Percentiles rank a stretch among this genome's conserved stretches.
Evolutionary conservation across 2,797 vertebrate species (phyloP).

Genomic region (Myotis planiceps): DNA sequence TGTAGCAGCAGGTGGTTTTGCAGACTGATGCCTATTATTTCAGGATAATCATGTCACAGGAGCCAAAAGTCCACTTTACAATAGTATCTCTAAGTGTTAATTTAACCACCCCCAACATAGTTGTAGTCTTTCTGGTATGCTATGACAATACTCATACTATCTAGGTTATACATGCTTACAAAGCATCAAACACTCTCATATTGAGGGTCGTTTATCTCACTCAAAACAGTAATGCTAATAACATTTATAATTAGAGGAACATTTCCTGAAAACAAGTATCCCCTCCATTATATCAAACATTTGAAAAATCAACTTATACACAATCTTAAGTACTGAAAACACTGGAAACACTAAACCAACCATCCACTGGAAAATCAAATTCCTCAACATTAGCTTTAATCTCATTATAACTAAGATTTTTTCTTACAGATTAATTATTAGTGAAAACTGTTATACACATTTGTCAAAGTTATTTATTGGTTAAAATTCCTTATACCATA

Average conservation of each 20-base stretch:
- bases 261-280: slow-evolving; percentile 71
- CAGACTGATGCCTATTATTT: slow-evolving; percentile 79
- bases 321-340: slow-evolving; percentile 79
- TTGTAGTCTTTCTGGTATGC: rapidly evolving
- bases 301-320: slow-evolving; percentile 65
- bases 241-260: slow-evolving; percentile 78
- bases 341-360: neutral
- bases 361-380: slow-evolving; percentile 74
- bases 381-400: slow-evolving; percentile 79
- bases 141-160: neutral
- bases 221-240: slow-evolving; percentile 46
- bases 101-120: neutral
- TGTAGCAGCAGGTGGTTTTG: neutral
- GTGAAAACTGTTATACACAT: slow-evolving; percentile 77
- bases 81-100: rapidly evolving
- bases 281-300: slow-evolving; percentile 71
- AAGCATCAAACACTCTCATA: slow-evolving; percentile 65
- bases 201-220: slow-evolving; percentile 33
- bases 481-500: slow-evolving; percentile 64
- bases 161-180: neutral
- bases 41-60: rapidly evolving
- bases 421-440: slow-evolving; percentile 74
- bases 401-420: slow-evolving; percentile 68
- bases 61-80: neutral
- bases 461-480: slow-evolving; percentile 77